Evolutionary conservation across 2,113 vertebrate genomes (phyloP).

Genomic region (Microtus montanus): DNA sequence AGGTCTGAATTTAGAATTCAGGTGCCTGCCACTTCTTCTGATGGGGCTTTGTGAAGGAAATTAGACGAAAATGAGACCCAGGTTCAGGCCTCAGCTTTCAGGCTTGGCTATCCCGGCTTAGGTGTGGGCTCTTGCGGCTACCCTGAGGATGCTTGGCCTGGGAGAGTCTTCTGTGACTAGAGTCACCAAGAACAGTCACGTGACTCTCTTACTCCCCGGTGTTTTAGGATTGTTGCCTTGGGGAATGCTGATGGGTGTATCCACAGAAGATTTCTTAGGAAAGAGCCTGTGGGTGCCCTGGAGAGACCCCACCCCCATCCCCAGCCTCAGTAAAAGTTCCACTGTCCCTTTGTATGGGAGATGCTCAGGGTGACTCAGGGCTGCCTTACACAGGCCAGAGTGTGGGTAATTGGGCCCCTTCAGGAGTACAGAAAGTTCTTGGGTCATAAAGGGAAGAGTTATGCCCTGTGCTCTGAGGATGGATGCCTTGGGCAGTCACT

Average conservation of each 20-base stretch:
- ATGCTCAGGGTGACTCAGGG: not conserved
- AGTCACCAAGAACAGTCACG: not conserved
- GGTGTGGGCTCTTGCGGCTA: not conserved
- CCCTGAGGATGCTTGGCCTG: not conserved
- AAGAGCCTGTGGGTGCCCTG: not conserved
- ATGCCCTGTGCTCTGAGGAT: not conserved
- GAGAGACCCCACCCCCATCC: not conserved
- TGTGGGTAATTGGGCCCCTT: not conserved
- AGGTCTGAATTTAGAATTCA: not conserved
- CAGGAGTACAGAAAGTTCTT: not conserved
- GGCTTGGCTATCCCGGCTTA: fast-evolving
- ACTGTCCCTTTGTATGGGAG: fast-evolving
- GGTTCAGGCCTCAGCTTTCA: not conserved
- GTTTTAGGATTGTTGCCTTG: not conserved
- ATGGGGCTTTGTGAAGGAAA: not conserved
- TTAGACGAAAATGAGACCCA: not conserved
- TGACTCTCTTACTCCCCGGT: not conserved
- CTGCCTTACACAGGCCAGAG: fast-evolving
- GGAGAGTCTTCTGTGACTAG: not conserved
- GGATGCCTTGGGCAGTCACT: not conserved
- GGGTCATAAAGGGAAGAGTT: not conserved
- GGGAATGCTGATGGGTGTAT: not conserved
- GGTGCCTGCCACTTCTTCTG: not conserved
- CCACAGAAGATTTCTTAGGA: not conserved
- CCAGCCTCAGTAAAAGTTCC: not conserved